Percentiles rank a stretch among this genome's conserved stretches.
Evolutionary conservation across 1,140 invertebrate species (phyloP).

Genomic region (Metopolophium dirhodum): DNA sequence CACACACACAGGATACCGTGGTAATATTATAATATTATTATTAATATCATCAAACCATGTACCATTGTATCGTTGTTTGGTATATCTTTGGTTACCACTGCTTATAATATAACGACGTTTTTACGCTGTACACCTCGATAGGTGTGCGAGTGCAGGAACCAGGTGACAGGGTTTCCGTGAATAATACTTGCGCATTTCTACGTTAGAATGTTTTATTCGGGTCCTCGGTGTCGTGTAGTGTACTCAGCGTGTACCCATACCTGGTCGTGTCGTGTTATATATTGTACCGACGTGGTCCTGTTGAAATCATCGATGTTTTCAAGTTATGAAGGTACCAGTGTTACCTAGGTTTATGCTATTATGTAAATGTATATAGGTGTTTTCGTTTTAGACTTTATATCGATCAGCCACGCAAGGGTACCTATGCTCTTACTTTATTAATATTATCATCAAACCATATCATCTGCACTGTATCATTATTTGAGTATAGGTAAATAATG

Average conservation of each 20-base stretch:
- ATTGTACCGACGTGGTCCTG: not conserved
- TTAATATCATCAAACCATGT: not conserved
- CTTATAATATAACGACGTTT: no score
- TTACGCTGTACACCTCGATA: no score
- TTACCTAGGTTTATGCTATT: not conserved
- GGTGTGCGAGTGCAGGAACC: no score
- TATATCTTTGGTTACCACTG: no score
- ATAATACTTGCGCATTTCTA: not conserved
- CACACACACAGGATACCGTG: slow-evolving; percentile 18
- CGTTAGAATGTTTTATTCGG: not conserved
- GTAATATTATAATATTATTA: slow-evolving; percentile 10
- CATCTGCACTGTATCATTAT: not conserved
- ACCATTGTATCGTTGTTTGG: not conserved
- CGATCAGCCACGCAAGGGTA: not conserved
- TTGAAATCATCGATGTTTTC: not conserved
- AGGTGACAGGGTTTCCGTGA: no score
- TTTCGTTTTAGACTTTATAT: not conserved
- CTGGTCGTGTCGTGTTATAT: not conserved
- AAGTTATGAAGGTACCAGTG: not conserved
- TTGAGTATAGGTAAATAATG: not conserved
- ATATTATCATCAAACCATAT: not conserved
- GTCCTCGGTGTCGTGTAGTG: not conserved
- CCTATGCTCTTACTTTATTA: not conserved
- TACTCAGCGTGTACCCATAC: no score
- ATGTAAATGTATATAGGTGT: not conserved